Percentiles rank a stretch among this genome's conserved stretches.
phyloP scores from a whole-genome alignment of 2,888 invertebrate species.

The Acleris holmiana region DNA sequence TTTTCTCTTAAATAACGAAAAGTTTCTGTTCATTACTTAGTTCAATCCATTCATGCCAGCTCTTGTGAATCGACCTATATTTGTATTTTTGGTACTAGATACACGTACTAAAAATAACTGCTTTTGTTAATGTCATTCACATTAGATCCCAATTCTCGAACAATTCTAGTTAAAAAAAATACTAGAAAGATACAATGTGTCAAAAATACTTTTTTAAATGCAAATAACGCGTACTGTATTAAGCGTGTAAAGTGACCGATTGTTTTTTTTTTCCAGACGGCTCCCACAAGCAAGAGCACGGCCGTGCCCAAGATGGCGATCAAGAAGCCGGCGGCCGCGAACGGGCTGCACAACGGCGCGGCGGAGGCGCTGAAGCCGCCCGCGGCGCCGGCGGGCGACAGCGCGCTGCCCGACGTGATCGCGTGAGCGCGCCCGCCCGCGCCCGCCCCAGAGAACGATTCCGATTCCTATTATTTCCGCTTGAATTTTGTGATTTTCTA shows the following conservation, averaged over 20 bases:
- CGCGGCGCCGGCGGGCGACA: constrained; percentile 78
- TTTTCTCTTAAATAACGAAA: too few species aligned
- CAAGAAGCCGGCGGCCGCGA: constrained; percentile 3
- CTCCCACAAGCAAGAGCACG: constrained; percentile 54
- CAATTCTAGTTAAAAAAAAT: too few species aligned
- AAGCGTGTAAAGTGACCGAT: too few species aligned
- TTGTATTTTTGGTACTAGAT: too few species aligned
- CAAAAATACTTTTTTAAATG: too few species aligned
- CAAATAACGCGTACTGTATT: too few species aligned
- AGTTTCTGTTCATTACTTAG: too few species aligned
- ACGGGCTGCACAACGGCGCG: constrained; percentile 37
- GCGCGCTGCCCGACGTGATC: constrained; percentile 78
- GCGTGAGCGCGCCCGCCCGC: constrained; percentile 53
- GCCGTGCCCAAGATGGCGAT: constrained; percentile 52
- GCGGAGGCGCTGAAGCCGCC: constrained; percentile 69
- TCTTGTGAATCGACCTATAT: too few species aligned
- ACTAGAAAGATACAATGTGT: too few species aligned
- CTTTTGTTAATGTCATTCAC: not conserved
- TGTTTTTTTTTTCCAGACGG: constrained; percentile 52
- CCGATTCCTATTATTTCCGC: constrained; percentile 82
- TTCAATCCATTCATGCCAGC: too few species aligned
- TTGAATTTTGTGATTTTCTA: constrained; percentile 84
- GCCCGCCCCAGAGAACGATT: constrained; percentile 42
- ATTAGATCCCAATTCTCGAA: not conserved
- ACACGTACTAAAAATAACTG: too few species aligned